phyloP scores from a whole-genome alignment of 2,888 invertebrate genomes.

The Ectemnius continuus region DNA sequence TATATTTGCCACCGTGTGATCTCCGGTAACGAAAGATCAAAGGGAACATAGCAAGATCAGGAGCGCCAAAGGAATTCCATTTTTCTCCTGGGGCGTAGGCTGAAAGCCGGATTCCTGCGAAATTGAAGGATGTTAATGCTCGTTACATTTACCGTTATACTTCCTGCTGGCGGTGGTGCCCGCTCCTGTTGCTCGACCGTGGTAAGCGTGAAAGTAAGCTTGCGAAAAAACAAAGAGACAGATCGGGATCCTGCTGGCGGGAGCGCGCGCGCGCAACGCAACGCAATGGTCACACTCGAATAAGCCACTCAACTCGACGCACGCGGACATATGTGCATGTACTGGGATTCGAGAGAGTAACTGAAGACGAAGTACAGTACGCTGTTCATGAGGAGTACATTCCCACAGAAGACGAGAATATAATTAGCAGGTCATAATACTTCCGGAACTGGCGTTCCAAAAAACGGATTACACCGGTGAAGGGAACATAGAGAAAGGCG shows the following conservation, averaged over 20 bases:
- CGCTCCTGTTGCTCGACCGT: neutral
- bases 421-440: conserved; percentile 24
- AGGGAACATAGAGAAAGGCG: conserved; percentile 13
- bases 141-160: conserved; percentile 33
- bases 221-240: conserved; percentile 31
- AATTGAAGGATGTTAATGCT: conserved; percentile 39
- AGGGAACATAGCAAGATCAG: no score
- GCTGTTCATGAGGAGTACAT: no score
- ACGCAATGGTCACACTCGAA: no score
- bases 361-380: no score
- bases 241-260: conserved; percentile 17
- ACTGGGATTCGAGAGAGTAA: no score
- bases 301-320: no score
- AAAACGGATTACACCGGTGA: conserved; percentile 26
- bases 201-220: conserved; percentile 37
- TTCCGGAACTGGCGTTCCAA: conserved; percentile 30
- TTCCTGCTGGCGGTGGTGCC: conserved; percentile 1
- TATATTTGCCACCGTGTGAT: no score
- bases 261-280: conserved; percentile 12
- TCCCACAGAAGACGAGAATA: neutral
- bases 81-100: no score
- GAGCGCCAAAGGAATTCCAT: no score
- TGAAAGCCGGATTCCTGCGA: neutral
- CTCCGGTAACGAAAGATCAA: no score
- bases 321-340: no score